Evolutionary conservation across 2,797 vertebrate species (phyloP), one percentile per base, ranked within the genome.

Genomic region (Coranthus polyacanthus): DNA sequence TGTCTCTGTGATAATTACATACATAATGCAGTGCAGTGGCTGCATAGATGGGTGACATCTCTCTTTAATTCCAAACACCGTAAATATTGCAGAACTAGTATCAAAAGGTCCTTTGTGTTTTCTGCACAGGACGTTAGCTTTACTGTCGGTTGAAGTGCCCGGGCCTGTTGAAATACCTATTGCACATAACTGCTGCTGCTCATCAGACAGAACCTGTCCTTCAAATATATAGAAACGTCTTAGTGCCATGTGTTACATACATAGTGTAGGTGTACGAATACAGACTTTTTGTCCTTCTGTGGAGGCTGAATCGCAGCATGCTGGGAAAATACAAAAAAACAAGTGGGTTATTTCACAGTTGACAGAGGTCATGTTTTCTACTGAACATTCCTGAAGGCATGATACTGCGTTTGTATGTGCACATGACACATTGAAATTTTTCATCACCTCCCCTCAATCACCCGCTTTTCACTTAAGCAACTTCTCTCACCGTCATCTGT

Each of bases 281-380:
- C 38, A 53, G 12, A 24, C 12, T 26, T 5, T n/a, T 34, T 44
- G 24, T 44, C 42, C 18, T 44, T 20, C 16, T 44, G 9, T 21
- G 42, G 10, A 44, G 42, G 13, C 21, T 29, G 13, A 44, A 32
- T 56, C 22, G 20, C 2, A 47, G 6, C 20, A n/a, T 12, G 17
- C 47, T 17, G 1, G 4, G 12, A 4, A 29, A 0, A 21, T 6
- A 15, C 6, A 17, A 20, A 6, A 39, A 13, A 13, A 51, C 46
- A 36, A 29, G 49, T 20, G 8, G 46, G 24, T 45, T 38, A 36
- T 79, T 64, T 58, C 6, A 45, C 57, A 51, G 21, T 32, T 64
- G 56, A n/a, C 38, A 72, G 50, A 70, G 68, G 72, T 77, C 53
- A 54, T 13, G 41, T 29, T 56, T 63, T 50, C 37, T 55, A n/a